A percentile compares a stretch with the other conserved stretches of the same genome.
Evolutionary conservation across 2,888 invertebrate species (phyloP).

Genomic region (Laspeyria flexula): DNA sequence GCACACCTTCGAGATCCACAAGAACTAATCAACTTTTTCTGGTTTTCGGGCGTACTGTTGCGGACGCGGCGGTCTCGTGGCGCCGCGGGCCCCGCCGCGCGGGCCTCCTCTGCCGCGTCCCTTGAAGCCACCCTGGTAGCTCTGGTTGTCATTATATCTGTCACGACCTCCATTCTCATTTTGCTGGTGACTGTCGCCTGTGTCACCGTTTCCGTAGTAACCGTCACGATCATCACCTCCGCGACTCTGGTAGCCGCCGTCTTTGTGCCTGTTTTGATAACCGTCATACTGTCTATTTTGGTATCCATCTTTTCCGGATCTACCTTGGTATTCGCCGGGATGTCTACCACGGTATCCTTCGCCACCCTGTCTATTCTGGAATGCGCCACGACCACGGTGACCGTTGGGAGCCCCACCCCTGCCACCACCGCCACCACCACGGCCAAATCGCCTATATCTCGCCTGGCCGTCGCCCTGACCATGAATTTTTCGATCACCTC

Average conservation of each 20-base stretch:
- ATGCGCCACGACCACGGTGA: slow-evolving; percentile 73
- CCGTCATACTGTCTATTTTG: slow-evolving; percentile 69
- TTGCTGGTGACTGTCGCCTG: slow-evolving; percentile 75
- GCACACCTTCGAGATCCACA: slow-evolving; percentile 42
- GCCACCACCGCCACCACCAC: slow-evolving; percentile 57
- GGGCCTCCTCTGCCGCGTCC: slow-evolving; percentile 81
- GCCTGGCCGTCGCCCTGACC: slow-evolving; percentile 78
- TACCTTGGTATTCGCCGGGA: slow-evolving; percentile 64
- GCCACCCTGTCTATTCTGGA: slow-evolving; percentile 61
- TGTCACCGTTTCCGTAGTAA: slow-evolving; percentile 77
- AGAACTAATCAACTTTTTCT: slow-evolving; percentile 66
- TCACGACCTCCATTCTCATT: slow-evolving; percentile 82
- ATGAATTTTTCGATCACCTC: slow-evolving; percentile 66
- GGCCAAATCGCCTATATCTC: slow-evolving; percentile 69
- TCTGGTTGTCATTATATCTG: slow-evolving; percentile 78
- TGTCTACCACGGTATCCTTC: slow-evolving; percentile 69
- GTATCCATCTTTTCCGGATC: slow-evolving; percentile 69
- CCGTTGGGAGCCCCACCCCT: slow-evolving; percentile 72
- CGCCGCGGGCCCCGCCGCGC: slow-evolving; percentile 61
- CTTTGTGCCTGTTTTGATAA: slow-evolving; percentile 68
- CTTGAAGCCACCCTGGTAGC: slow-evolving; percentile 85
- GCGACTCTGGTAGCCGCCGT: slow-evolving; percentile 64
- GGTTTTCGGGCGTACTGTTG: slow-evolving; percentile 74
- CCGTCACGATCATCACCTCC: slow-evolving; percentile 59
- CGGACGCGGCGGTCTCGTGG: slow-evolving; percentile 59